phyloP scores from a whole-genome alignment of 2,797 vertebrate genomes.

The Triplophysa yarkandensis region DNA sequence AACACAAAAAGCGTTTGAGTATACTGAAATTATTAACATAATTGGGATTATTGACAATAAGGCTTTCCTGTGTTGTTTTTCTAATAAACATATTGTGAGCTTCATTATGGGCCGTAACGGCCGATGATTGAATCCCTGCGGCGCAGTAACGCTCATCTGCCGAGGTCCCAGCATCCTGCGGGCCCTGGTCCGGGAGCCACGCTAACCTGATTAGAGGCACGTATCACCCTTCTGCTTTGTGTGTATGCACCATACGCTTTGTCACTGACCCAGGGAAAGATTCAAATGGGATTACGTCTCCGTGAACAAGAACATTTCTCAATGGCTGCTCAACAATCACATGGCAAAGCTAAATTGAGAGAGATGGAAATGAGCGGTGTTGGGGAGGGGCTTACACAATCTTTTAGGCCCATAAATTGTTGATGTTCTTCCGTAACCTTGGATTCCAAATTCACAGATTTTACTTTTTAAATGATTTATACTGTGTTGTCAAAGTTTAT shows the following conservation, averaged over 20 bases:
- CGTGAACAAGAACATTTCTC: slow-evolving; percentile 47
- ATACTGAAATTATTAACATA: slow-evolving; percentile 52
- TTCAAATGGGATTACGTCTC: slow-evolving; percentile 61
- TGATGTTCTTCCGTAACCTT: too few species aligned
- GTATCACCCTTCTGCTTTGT: slow-evolving; percentile 53
- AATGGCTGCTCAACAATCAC: slow-evolving; percentile 37
- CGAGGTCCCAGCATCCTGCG: slow-evolving; percentile 42
- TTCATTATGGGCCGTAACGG: slow-evolving; percentile 45
- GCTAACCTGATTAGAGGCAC: slow-evolving; percentile 60
- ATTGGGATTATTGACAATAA: slow-evolving; percentile 50
- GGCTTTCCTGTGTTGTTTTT: slow-evolving; percentile 41
- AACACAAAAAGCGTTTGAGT: slow-evolving; percentile 46
- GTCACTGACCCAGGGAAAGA: slow-evolving; percentile 51
- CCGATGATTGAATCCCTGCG: slow-evolving; percentile 48
- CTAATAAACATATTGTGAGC: slow-evolving; percentile 47
- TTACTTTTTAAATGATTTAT: too few species aligned
- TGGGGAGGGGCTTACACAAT: too few species aligned
- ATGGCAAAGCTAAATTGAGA: slow-evolving; percentile 13
- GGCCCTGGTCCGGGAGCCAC: slow-evolving; percentile 37
- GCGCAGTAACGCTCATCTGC: slow-evolving; percentile 52
- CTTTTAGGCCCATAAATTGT: too few species aligned
- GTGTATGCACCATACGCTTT: slow-evolving; percentile 49
- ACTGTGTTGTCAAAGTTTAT: too few species aligned
- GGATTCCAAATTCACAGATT: too few species aligned
- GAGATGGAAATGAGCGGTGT: slow-evolving; percentile 31